A percentile compares a stretch with the other conserved stretches of the same genome.
Conservation (phyloP, 2,888 invertebrate species). For the Timandra comae region DNA sequence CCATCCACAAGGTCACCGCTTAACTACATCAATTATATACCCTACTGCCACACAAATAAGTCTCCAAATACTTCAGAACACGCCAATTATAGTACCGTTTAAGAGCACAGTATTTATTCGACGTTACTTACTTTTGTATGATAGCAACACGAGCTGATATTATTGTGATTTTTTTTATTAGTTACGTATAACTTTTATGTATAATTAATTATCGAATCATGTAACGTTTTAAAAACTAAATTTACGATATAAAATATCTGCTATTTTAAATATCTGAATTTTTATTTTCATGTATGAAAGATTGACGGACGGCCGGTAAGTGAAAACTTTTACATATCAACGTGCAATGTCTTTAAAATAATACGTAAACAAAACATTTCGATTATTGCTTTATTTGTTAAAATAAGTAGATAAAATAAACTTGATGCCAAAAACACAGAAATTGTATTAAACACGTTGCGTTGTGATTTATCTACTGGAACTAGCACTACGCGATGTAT, state of each 20-base stretch:
- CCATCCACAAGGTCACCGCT: conserved; percentile 94
- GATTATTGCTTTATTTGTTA: conserved; percentile 70
- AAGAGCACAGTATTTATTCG: conserved; percentile 49
- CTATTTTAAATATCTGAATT: conserved; percentile 20
- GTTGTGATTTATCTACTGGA: conserved; percentile 55
- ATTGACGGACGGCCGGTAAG: conserved; percentile 8
- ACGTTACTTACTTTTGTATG: conserved; percentile 9
- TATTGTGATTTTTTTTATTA: conserved; percentile 16
- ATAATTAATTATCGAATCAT: conserved; percentile 18
- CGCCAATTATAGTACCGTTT: conserved; percentile 19
- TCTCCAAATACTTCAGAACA: conserved; percentile 21
- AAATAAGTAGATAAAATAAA: conserved; percentile 77
- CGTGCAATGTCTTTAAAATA: too few relatives aligned
- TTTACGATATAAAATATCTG: conserved; percentile 19
- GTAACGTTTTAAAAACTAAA: conserved; percentile 10
- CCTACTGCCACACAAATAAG: conserved; percentile 12
- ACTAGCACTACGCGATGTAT: conserved; percentile 63
- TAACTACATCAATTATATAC: conserved; percentile 49
- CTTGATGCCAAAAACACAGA: conserved; percentile 71
- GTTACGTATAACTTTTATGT: conserved; percentile 15
- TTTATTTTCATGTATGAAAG: conserved; percentile 13
- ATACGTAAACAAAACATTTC: conserved; percentile 30
- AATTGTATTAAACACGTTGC: conserved; percentile 62
- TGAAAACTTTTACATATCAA: neutral
- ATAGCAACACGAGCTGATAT: conserved; percentile 1